Evolutionary conservation across 2,113 vertebrate genomes (phyloP).

Genomic region (Ursus arctos): DNA sequence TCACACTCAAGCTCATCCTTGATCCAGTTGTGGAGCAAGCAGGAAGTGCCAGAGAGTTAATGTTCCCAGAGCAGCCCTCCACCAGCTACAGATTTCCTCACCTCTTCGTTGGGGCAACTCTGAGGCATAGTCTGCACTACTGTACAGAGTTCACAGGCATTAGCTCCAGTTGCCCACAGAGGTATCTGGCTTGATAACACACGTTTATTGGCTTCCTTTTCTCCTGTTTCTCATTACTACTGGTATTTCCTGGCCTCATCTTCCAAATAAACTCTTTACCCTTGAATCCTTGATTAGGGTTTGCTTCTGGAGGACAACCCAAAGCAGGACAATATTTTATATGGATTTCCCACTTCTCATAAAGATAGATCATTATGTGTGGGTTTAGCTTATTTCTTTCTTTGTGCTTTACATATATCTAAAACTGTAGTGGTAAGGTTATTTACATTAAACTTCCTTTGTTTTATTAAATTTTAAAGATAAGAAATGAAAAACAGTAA

Average conservation of each 20-base stretch:
- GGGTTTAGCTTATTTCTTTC: conserved; percentile 12
- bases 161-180: not conserved
- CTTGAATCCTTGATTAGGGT: not conserved
- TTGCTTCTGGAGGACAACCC: not conserved
- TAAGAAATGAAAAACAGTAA: conserved; percentile 16
- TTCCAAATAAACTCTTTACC: not conserved
- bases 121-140: not conserved
- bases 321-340: conserved; percentile 41
- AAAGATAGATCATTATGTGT: not conserved
- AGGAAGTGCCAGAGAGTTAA: not conserved
- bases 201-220: not conserved
- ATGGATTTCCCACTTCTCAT: not conserved
- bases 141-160: not conserved
- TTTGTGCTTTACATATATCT: not conserved
- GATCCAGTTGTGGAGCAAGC: not conserved
- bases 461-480: conserved; percentile 34
- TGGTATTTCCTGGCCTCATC: not conserved
- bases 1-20: not conserved
- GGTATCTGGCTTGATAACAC: not conserved
- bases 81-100: not conserved
- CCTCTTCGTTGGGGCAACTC: not conserved
- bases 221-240: not conserved
- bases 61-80: not conserved
- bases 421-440: not conserved
- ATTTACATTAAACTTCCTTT: conserved; percentile 15